phyloP scores from a whole-genome alignment of 1,140 invertebrate genomes.

The Grapholita molesta region DNA sequence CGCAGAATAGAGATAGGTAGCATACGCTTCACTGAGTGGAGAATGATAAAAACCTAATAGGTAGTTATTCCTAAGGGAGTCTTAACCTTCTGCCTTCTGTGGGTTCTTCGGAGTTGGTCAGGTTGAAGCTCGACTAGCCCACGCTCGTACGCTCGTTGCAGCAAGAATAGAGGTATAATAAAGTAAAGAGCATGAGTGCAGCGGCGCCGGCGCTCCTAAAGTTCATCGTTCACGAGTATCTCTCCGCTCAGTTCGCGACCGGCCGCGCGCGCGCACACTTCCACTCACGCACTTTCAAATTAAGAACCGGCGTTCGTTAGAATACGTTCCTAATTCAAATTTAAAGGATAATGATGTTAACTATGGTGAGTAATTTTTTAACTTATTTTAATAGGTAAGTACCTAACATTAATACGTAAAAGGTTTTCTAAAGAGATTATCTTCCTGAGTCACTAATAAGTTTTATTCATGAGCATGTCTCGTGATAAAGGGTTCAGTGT shows the following conservation, averaged over 20 bases:
- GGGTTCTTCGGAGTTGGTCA: too few relatives aligned
- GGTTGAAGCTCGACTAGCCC: too few relatives aligned
- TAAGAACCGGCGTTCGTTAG: slow-evolving; percentile 34
- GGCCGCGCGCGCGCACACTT: slow-evolving; percentile 48
- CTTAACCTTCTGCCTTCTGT: too few relatives aligned
- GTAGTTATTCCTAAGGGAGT: too few relatives aligned
- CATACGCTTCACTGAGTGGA: too few relatives aligned
- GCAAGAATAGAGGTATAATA: slow-evolving; percentile 32
- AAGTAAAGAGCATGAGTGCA: slow-evolving; percentile 25
- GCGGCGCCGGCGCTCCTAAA: slow-evolving; percentile 53
- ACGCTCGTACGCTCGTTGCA: neutral
- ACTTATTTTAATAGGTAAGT: neutral
- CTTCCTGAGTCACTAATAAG: slow-evolving; percentile 11
- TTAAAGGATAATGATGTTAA: slow-evolving; percentile 50
- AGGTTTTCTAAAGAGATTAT: neutral
- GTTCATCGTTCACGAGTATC: slow-evolving; percentile 49
- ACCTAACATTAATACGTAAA: neutral
- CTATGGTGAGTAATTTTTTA: slow-evolving; percentile 40
- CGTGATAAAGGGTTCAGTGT: neutral
- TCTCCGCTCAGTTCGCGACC: slow-evolving; percentile 49
- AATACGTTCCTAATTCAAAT: slow-evolving; percentile 57
- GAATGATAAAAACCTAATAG: too few relatives aligned
- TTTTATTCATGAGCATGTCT: neutral
- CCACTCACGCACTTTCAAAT: slow-evolving; percentile 23
- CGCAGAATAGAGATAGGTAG: too few relatives aligned